These are phyloP conservation scores for Heliconius eleuchia DNA, from an alignment of 1,140 invertebrate genomes.

Conservation along the genomic window DNA sequence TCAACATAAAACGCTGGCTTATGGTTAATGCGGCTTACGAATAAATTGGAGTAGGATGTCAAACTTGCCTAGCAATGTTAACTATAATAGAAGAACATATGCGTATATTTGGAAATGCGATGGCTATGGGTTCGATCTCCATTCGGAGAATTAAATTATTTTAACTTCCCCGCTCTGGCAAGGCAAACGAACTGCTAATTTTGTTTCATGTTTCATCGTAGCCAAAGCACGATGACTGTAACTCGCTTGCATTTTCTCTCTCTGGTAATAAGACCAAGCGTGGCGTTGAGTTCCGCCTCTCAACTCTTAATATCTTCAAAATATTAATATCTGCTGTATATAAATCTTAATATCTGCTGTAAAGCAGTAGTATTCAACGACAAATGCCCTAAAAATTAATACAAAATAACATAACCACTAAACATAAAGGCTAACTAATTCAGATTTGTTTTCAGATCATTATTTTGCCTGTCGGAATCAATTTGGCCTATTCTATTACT, in stretches of 20 bases:
- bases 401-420: not conserved
- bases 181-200: no score
- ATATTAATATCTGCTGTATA: no score
- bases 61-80: constrained; percentile 7
- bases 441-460: constrained; percentile 44
- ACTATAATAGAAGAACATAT: not conserved
- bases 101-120: not conserved
- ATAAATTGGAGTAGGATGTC: constrained; percentile 21
- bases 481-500: constrained; percentile 46
- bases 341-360: no score
- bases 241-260: no score
- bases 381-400: not conserved
- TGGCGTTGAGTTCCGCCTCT: no score
- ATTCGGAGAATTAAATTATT: no score
- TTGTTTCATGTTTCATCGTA: no score
- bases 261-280: no score
- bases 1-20: constrained; percentile 21
- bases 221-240: no score
- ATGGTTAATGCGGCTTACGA: constrained; percentile 13
- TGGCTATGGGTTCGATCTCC: no score
- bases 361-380: not conserved
- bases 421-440: constrained; percentile 36
- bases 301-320: no score
- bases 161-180: no score
- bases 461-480: constrained; percentile 45